Percentiles rank a stretch among this genome's conserved stretches.
Conservation (phyloP, 2,113 vertebrate genomes). For the Pavo muticus region DNA sequence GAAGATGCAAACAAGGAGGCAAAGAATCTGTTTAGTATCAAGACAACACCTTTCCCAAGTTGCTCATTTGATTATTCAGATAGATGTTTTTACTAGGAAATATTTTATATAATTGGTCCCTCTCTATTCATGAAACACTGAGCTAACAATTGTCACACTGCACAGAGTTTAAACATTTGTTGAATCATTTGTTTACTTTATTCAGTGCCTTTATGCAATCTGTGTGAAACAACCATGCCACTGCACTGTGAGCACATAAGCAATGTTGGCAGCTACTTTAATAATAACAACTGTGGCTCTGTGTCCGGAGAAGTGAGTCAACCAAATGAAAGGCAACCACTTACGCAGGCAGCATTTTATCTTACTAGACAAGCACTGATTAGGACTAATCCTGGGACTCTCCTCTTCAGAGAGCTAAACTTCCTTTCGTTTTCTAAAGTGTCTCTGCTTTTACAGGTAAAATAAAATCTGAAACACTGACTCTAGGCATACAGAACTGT, state of each 20-base stretch:
- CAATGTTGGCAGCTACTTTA: neutral
- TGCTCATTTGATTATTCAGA: neutral
- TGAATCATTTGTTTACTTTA: neutral
- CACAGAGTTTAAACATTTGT: neutral
- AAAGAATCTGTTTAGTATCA: slow-evolving; percentile 5
- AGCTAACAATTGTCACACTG: slow-evolving; percentile 21
- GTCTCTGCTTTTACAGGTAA: neutral
- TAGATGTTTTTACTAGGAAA: neutral
- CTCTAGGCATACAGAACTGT: neutral
- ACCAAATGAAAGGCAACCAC: neutral
- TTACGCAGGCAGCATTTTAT: neutral
- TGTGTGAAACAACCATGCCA: neutral
- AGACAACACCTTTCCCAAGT: neutral
- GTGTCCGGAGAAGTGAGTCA: neutral
- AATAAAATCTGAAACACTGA: slow-evolving; percentile 5
- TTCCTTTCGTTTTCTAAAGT: neutral
- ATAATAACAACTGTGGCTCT: neutral
- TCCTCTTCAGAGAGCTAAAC: neutral
- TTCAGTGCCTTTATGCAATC: neutral
- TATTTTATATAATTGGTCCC: neutral
- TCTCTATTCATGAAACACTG: neutral
- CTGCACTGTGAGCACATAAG: neutral
- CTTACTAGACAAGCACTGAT: neutral
- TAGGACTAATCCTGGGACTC: neutral
- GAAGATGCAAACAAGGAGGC: slow-evolving; percentile 26